Evolutionary conservation across 2,888 invertebrate species (phyloP).

Genomic region (Drosophila emarginata): DNA sequence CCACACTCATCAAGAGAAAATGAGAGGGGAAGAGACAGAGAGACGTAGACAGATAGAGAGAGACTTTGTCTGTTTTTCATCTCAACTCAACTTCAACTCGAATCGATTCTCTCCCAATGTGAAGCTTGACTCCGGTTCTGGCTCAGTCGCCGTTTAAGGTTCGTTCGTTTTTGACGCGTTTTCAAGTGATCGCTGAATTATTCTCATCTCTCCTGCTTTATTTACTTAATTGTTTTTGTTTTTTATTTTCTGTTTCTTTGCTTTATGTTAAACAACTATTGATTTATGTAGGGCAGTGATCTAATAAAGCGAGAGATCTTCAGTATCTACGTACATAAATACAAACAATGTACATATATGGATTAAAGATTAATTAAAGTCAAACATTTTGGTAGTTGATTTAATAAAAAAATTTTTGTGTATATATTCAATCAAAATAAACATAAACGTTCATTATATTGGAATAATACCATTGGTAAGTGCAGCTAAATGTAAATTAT

Average conservation of each 20-base stretch:
- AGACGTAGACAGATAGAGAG: neutral
- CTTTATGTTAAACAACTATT: neutral
- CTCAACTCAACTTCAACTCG: slow-evolving; percentile 24
- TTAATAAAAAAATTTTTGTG: too few relatives aligned
- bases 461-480: neutral
- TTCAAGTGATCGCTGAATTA: slow-evolving; percentile 13
- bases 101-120: slow-evolving; percentile 15
- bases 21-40: slow-evolving; percentile 11
- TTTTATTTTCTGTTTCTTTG: slow-evolving; percentile 1
- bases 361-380: too few relatives aligned
- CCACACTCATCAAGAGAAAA: slow-evolving; percentile 45
- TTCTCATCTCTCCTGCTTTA: neutral
- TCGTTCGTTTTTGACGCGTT: slow-evolving; percentile 56
- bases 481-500: too few relatives aligned
- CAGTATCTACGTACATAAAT: neutral
- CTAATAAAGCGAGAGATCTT: neutral
- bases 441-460: neutral
- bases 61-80: slow-evolving; percentile 16
- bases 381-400: too few relatives aligned
- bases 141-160: slow-evolving; percentile 57
- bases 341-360: too few relatives aligned
- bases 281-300: neutral
- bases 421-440: neutral
- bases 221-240: slow-evolving; percentile 18
- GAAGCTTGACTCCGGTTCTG: slow-evolving; percentile 53